Conservation (phyloP, 2,113 vertebrate genomes). For the Boulengeromyrus knoepffleri region DNA sequence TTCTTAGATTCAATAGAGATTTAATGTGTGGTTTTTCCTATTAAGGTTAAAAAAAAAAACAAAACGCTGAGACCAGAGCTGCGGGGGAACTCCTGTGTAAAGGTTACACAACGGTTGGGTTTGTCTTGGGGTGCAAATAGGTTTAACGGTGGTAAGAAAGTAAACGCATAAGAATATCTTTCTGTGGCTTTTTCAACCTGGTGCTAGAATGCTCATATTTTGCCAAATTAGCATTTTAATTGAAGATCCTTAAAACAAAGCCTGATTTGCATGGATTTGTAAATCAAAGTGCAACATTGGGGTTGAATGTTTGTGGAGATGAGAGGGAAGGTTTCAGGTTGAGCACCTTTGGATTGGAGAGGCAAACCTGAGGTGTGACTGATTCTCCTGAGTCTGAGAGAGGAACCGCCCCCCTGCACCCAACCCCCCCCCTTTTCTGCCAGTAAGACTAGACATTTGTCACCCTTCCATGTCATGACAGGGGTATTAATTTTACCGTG, state of each 20-base stretch:
- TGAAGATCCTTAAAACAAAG: not conserved
- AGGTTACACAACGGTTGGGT: not conserved
- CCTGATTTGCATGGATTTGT: constrained; percentile 9
- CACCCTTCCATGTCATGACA: constrained; percentile 20
- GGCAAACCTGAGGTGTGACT: not conserved
- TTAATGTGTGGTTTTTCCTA: not conserved
- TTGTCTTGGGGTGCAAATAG: not conserved
- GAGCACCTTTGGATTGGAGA: not conserved
- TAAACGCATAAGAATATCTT: not conserved
- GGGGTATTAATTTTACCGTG: constrained; percentile 22
- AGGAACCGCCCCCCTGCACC: not conserved
- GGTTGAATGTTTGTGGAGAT: not conserved
- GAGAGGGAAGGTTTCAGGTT: not conserved
- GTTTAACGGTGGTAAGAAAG: not conserved
- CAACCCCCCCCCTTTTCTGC: not conserved
- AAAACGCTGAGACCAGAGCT: not conserved
- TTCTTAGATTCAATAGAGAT: constrained; percentile 8
- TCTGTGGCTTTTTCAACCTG: not conserved
- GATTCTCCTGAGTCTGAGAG: not conserved
- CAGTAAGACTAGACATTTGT: constrained; percentile 12
- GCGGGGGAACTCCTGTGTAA: not conserved
- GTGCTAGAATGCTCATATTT: not conserved
- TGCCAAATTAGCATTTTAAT: constrained; percentile 2
- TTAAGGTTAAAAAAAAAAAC: not conserved
- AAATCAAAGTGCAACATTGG: not conserved